Conservation (phyloP, 1,140 invertebrate genomes). For the Pogonomyrmex californicus region DNA sequence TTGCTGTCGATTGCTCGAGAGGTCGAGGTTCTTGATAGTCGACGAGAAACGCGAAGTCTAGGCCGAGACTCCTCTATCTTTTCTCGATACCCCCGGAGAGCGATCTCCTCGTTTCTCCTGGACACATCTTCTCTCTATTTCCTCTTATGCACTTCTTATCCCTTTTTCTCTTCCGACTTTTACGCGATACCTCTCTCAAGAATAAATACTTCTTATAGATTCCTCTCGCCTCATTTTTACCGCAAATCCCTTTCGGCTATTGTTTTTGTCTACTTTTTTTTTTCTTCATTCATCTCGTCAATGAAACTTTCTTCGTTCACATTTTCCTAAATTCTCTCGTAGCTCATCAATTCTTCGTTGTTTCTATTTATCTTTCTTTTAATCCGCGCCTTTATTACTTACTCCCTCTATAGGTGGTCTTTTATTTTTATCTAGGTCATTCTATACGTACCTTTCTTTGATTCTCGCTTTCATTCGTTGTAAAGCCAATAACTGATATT, state of each 20-base stretch:
- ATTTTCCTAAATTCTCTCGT: constrained; percentile 35
- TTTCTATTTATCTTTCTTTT: constrained; percentile 45
- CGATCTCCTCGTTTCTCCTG: constrained; percentile 40
- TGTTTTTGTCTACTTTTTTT: neutral
- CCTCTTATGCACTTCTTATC: neutral
- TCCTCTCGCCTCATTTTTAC: constrained; percentile 7
- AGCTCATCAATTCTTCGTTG: neutral
- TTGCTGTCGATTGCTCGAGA: constrained; percentile 68
- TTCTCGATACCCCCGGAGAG: constrained; percentile 16
- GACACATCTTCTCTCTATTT: constrained; percentile 48
- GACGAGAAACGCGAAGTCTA: constrained; percentile 49
- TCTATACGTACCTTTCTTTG: neutral
- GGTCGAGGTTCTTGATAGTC: constrained; percentile 39
- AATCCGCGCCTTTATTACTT: constrained; percentile 42
- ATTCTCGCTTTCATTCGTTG: neutral
- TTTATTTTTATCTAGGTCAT: constrained; percentile 14
- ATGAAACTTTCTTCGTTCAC: constrained; percentile 12
- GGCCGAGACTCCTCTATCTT: constrained; percentile 15
- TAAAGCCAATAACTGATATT: constrained; percentile 34
- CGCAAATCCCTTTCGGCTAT: neutral
- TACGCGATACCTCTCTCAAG: constrained; percentile 33
- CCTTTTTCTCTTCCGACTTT: neutral
- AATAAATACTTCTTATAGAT: constrained; percentile 47
- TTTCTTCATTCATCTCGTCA: constrained; percentile 17
- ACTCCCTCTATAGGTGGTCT: neutral